Evolutionary conservation across 1,140 invertebrate species (phyloP).

Genomic region (Drosophila micromelanica): DNA sequence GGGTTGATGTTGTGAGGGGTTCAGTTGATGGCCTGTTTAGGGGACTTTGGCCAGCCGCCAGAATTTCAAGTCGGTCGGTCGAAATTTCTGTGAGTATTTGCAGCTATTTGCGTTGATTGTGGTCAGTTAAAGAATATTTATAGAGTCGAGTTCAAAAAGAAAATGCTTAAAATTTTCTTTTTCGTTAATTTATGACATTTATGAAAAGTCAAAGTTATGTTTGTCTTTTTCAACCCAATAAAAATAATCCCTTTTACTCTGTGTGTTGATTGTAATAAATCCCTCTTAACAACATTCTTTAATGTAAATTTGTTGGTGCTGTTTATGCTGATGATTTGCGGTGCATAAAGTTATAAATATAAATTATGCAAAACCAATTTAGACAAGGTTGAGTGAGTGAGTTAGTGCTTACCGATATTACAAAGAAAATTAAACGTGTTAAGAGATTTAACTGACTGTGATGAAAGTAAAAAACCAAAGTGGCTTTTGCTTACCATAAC

Average conservation of each 20-base stretch:
- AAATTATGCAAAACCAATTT: slow-evolving; percentile 47
- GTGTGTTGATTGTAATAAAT: too few species aligned
- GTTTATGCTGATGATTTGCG: slow-evolving; percentile 64
- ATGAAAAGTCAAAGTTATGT: too few species aligned
- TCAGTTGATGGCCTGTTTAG: neutral
- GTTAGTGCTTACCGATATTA: slow-evolving; percentile 3
- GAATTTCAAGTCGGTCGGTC: slow-evolving; percentile 26
- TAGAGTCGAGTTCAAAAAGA: neutral
- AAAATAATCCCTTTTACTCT: too few species aligned
- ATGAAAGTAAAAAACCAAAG: neutral
- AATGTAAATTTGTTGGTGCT: slow-evolving; percentile 25
- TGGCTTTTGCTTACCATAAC: slow-evolving; percentile 63
- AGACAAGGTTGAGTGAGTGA: slow-evolving; percentile 59
- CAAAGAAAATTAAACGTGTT: neutral
- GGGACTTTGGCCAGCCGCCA: slow-evolving; percentile 14
- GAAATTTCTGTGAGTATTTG: neutral
- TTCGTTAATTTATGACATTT: neutral
- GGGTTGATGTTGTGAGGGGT: neutral
- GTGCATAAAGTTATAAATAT: slow-evolving; percentile 66
- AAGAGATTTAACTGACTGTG: neutral
- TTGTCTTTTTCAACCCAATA: too few species aligned
- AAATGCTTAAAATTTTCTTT: neutral
- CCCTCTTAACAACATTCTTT: too few species aligned
- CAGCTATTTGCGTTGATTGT: slow-evolving; percentile 48
- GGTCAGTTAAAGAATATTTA: slow-evolving; percentile 24